Base-by-base conservation (phyloP, 1,140 invertebrate genomes). In the Sipha flava region DNA sequence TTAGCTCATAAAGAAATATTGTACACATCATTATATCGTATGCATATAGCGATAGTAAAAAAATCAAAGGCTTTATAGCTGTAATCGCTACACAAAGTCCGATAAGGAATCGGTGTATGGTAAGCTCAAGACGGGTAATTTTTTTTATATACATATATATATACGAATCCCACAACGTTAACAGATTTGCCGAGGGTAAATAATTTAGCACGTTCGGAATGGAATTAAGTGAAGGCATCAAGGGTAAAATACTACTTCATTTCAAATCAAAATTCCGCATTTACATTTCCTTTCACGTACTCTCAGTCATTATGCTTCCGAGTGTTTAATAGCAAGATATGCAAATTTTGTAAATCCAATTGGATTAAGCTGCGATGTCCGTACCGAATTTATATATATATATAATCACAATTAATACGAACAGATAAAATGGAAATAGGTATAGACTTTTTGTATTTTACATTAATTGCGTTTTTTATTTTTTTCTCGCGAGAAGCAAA, bases 231-330 rank as follows among this genome's bases (percentile, higher is more conserved):
- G 62, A 66, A 66, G 62, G 62, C 62, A 43, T 68, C 64, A 68
- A 68, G 40, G 40, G 40, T 47, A 70, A 45, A 31, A 70, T 70
- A 47, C 66, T 45, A 29, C 43, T 66, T 47, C 43, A 34, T 75
- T 75, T 14, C 70, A 75, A 75, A 75, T 73, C 70, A 73, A 73
- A 73, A 73, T 73, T 52, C 29, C 70, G 1, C 47, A 37, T 75
- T 75, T 49, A 23, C 47, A 52, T 75, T 75, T 75, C 70, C n/a
- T 31, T 54, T 37, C 70, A 54, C 70, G 70, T 75, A 75, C 29
- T 26, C 49, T 49, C 70, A 12, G 70, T 54, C 31, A 70, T 70
- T 70, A 70, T 16, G 47, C 66, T 23, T 70, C 43, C 66, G 43
- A 47, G 64, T 29, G 23, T 70, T 70, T 29, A 47, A 29, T 70